phyloP scores from a whole-genome alignment of 2,888 invertebrate genomes.

The Mellilla xanthometata region DNA sequence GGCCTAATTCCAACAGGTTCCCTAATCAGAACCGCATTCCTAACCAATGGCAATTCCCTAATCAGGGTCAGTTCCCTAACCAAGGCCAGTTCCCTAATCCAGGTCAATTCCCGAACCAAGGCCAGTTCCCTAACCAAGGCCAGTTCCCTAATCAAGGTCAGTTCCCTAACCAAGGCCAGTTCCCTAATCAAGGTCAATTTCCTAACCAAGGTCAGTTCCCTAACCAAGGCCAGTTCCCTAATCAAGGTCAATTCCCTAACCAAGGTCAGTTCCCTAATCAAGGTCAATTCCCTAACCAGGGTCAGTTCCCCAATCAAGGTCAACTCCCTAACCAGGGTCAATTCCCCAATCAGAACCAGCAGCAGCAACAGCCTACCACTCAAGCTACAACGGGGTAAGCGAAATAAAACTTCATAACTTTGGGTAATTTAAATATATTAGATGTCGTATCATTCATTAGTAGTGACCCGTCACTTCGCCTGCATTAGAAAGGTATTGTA shows the following conservation, averaged over 20 bases:
- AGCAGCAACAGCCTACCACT: background rate
- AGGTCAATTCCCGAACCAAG: constrained; percentile 24
- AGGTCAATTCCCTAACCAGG: constrained; percentile 7
- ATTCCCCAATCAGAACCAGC: no score
- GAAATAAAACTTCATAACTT: no score
- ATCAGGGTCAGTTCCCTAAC: constrained; percentile 22
- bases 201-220: constrained; percentile 4
- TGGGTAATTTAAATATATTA: no score
- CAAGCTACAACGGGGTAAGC: background rate
- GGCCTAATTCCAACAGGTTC: constrained; percentile 18
- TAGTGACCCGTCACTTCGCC: no score
- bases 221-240: background rate
- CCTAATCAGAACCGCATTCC: constrained; percentile 24
- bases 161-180: constrained; percentile 3
- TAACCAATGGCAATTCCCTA: constrained; percentile 23
- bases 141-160: constrained; percentile 20
- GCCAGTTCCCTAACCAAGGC: constrained; percentile 19
- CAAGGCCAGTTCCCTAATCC: constrained; percentile 27
- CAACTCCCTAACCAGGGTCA: background rate
- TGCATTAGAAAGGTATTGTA: no score
- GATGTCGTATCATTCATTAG: no score
- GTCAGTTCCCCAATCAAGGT: background rate
- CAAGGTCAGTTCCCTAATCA: constrained; percentile 22
- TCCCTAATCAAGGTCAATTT: constrained; percentile 3
- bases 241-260: constrained; percentile 15